Evolutionary conservation across 2,113 vertebrate species (phyloP).

Genomic region (Fregata magnificens): DNA sequence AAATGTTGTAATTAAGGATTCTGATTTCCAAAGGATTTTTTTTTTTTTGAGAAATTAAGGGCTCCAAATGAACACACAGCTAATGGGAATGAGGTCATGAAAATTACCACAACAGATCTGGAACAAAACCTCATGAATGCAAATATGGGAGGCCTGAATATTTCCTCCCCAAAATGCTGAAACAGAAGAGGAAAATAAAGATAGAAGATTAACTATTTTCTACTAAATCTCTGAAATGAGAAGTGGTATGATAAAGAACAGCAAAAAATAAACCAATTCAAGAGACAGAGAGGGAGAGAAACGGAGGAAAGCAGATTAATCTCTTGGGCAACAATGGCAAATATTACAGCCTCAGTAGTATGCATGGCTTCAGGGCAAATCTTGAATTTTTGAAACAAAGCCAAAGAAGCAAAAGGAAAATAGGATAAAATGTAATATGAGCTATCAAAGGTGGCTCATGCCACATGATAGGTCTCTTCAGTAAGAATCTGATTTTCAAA

Average conservation of each 20-base stretch:
- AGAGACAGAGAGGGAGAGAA: neutral
- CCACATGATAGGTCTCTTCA: neutral
- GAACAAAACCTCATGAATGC: neutral
- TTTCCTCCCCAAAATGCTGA: neutral
- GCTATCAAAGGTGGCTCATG: neutral
- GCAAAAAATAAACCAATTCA: neutral
- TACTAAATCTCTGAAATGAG: neutral
- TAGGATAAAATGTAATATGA: neutral
- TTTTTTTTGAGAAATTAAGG: neutral
- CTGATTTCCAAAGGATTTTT: neutral
- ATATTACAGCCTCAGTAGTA: neutral
- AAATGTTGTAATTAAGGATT: neutral
- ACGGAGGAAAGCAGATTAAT: slow-evolving; percentile 15
- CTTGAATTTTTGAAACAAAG: neutral
- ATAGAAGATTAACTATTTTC: neutral
- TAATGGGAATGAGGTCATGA: neutral
- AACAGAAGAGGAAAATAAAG: neutral
- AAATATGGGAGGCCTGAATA: neutral
- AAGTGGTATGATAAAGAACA: neutral
- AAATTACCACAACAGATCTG: neutral
- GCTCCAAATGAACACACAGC: neutral
- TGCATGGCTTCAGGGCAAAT: neutral
- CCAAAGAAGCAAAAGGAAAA: neutral
- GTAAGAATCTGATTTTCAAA: neutral
- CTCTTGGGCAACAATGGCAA: neutral